These are phyloP conservation scores for Spizella passerina DNA, from an alignment of 2,797 vertebrate genomes.

Conservation along the genomic window DNA sequence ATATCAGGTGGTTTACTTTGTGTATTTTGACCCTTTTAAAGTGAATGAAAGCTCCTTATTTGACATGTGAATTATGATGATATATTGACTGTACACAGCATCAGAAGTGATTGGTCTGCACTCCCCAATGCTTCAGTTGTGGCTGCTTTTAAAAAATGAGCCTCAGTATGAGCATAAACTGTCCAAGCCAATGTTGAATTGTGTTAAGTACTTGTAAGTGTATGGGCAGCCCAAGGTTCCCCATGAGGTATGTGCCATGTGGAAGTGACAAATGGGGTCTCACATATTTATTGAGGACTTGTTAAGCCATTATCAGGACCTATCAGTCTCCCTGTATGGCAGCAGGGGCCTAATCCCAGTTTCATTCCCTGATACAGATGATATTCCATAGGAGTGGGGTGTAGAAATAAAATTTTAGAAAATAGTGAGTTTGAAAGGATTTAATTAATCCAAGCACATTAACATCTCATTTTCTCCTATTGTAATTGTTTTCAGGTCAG, in stretches of 20 bases:
- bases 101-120: not conserved
- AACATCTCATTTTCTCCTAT: not conserved
- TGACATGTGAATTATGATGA: not conserved
- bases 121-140: not conserved
- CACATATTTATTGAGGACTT: not conserved
- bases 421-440: not conserved
- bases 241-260: rapidly evolving
- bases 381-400: not conserved
- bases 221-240: not conserved
- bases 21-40: not conserved
- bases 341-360: not conserved
- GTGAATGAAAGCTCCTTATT: not conserved
- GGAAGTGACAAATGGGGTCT: not conserved
- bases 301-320: not conserved
- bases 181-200: not conserved
- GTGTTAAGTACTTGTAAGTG: not conserved
- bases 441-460: not conserved
- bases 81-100: not conserved
- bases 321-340: not conserved
- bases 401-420: not conserved
- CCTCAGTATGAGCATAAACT: not conserved
- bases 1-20: not conserved
- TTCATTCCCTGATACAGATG: not conserved
- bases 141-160: not conserved
- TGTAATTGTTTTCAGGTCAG: conserved; percentile 82